Conservation (phyloP, 2,797 vertebrate genomes). For the Calcarius lapponicus region DNA sequence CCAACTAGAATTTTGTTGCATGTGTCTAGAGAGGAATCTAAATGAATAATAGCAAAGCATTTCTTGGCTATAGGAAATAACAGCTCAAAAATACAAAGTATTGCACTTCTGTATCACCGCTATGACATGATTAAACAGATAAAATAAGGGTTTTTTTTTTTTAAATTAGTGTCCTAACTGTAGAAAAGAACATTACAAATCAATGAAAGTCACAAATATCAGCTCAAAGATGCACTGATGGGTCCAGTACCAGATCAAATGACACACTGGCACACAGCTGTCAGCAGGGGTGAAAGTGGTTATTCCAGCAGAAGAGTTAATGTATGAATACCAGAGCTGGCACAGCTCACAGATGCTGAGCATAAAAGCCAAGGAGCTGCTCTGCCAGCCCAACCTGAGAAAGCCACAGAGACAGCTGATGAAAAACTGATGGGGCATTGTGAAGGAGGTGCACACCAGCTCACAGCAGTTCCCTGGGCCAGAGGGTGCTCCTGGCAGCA, state of each 20-base stretch:
- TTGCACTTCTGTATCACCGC: not conserved
- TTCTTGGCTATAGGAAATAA: not conserved
- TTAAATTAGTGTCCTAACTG: not conserved
- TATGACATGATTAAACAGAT: not conserved
- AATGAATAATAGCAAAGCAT: not conserved
- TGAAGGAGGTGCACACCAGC: not conserved
- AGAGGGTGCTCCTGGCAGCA: not conserved
- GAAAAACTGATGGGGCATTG: not conserved
- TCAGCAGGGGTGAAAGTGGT: not conserved
- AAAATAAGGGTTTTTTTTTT: not conserved
- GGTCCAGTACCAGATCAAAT: not conserved
- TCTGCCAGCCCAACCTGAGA: not conserved
- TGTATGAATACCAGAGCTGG: not conserved
- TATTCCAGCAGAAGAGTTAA: not conserved
- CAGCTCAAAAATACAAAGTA: not conserved
- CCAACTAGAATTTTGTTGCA: not conserved
- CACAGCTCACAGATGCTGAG: not conserved
- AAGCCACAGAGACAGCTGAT: accelerated
- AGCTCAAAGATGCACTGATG: not conserved
- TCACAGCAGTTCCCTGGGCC: not conserved
- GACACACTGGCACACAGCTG: not conserved
- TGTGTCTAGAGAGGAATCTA: not conserved
- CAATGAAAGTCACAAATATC: not conserved
- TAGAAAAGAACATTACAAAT: not conserved
- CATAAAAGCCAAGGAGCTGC: not conserved